phyloP scores from a whole-genome alignment of 2,888 invertebrate species.

The Pachydiplax longipennis region DNA sequence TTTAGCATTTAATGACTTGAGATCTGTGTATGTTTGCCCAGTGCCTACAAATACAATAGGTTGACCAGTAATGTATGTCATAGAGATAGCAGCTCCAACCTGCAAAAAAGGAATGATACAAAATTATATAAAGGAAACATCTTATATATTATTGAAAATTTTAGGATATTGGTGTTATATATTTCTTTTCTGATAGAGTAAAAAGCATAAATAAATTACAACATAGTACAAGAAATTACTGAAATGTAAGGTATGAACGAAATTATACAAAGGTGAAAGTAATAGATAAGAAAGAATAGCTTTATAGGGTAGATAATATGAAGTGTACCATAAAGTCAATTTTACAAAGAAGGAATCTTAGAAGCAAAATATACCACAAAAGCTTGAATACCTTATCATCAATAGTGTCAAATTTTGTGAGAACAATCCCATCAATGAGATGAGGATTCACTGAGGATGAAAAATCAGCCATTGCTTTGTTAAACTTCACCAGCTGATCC shows the following conservation, averaged over 20 bases:
- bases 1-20: slow-evolving; percentile 94
- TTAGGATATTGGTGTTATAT: neutral
- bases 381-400: slow-evolving; percentile 85
- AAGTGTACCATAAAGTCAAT: no score
- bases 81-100: slow-evolving; percentile 98
- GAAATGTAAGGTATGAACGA: no score
- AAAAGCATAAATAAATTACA: no score
- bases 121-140: neutral
- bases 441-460: slow-evolving; percentile 80
- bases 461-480: slow-evolving; percentile 96
- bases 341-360: slow-evolving; percentile 6
- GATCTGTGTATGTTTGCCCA: slow-evolving; percentile 98
- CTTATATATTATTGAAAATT: neutral
- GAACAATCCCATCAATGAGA: slow-evolving; percentile 97
- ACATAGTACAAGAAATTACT: no score
- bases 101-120: slow-evolving; percentile 53
- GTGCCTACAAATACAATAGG: slow-evolving; percentile 99
- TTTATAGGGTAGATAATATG: no score
- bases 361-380: neutral
- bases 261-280: no score
- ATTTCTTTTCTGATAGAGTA: neutral
- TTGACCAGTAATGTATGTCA: slow-evolving; percentile 99
- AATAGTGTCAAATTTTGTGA: slow-evolving; percentile 99
- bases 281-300: no score
- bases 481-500: slow-evolving; percentile 98